Evolutionary conservation across 2,888 invertebrate genomes (phyloP).

Genomic region (Dynastes maya): DNA sequence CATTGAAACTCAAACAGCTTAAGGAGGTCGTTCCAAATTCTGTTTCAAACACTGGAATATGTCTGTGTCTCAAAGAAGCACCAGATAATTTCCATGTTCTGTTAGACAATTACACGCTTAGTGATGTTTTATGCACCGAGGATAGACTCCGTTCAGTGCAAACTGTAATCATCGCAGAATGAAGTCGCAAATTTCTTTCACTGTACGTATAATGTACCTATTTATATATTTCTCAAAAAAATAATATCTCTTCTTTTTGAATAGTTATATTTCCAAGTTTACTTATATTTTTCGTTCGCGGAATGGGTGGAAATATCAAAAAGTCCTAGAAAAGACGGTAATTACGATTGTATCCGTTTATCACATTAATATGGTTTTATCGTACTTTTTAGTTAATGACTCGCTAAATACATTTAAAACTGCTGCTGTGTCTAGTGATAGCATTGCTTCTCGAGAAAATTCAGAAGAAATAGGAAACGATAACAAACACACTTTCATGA

Average conservation of each 20-base stretch:
- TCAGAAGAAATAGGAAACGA: not conserved
- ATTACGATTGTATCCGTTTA: not conserved
- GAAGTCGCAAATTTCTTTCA: not conserved
- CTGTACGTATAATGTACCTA: slow-evolving; percentile 15
- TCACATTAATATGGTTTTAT: not conserved
- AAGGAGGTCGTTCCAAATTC: not conserved
- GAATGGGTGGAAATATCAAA: slow-evolving; percentile 49
- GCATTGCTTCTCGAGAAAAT: not conserved
- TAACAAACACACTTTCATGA: slow-evolving; percentile 19
- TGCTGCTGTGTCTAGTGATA: not conserved
- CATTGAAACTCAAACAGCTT: no score
- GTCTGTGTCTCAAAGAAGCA: not conserved
- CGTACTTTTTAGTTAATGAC: slow-evolving; percentile 21
- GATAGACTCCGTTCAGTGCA: slow-evolving; percentile 17
- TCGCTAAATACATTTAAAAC: not conserved
- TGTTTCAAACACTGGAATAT: not conserved
- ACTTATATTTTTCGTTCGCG: not conserved
- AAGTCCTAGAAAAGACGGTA: slow-evolving; percentile 19
- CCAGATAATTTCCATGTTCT: slow-evolving; percentile 26
- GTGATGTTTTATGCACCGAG: not conserved
- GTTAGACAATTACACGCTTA: slow-evolving; percentile 46
- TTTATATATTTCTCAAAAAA: not conserved
- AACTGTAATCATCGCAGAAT: slow-evolving; percentile 10
- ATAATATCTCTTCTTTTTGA: not conserved
- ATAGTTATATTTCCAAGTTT: slow-evolving; percentile 15